phyloP scores from a whole-genome alignment of 2,888 invertebrate genomes.

The Cerceris rybyensis region DNA sequence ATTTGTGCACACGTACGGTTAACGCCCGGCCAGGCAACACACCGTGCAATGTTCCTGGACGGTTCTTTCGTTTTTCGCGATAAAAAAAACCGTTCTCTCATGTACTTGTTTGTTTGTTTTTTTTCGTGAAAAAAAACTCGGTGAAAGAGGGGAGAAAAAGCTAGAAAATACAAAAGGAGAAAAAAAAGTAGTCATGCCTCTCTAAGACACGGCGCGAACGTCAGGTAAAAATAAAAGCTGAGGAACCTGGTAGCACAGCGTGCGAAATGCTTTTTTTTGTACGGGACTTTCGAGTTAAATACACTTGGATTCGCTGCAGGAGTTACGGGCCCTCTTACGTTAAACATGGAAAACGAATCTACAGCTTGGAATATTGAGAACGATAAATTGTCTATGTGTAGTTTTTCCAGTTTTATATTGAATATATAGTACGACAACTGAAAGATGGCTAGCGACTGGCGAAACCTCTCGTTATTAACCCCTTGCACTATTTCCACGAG shows the following conservation, averaged over 20 bases:
- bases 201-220: constrained; percentile 14
- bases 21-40: constrained; percentile 27
- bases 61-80: neutral
- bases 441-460: too few relatives aligned
- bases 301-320: neutral
- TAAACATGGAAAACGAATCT: constrained; percentile 25
- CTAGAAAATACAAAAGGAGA: constrained; percentile 1
- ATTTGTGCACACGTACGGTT: constrained; percentile 52
- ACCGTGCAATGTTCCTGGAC: constrained; percentile 2
- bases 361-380: constrained; percentile 21
- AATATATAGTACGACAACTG: too few relatives aligned
- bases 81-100: constrained; percentile 14
- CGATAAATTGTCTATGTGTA: neutral
- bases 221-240: constrained; percentile 11
- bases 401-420: too few relatives aligned
- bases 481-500: too few relatives aligned
- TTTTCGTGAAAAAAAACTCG: constrained; percentile 3
- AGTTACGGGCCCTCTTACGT: neutral
- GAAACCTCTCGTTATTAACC: too few relatives aligned
- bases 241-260: neutral
- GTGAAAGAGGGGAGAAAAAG: neutral
- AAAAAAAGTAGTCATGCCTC: neutral
- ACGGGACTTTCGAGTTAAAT: constrained; percentile 18
- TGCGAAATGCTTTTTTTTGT: constrained; percentile 3
- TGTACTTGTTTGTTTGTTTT: constrained; percentile 7